Conservation (phyloP, 2,113 vertebrate species). For the Malurus alboscapulatus region DNA sequence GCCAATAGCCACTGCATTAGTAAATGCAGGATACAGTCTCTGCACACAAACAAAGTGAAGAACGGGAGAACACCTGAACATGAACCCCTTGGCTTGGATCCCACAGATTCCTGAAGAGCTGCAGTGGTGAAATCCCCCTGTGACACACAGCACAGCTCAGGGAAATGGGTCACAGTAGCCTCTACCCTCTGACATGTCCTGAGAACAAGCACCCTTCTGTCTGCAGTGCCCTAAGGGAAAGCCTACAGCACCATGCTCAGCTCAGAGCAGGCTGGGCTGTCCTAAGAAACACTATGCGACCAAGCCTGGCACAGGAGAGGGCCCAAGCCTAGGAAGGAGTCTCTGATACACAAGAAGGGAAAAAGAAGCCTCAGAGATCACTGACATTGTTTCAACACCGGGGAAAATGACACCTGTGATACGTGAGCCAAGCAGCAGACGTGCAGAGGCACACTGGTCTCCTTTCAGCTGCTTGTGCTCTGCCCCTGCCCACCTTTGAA, state of each 20-base stretch:
- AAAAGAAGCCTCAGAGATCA: neutral
- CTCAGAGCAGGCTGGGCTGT: neutral
- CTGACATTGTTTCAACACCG: neutral
- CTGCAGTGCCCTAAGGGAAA: neutral
- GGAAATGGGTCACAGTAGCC: neutral
- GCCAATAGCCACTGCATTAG: neutral
- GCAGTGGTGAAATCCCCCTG: neutral
- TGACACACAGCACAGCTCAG: neutral
- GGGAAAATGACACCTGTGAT: neutral
- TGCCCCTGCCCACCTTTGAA: slow-evolving; percentile 83
- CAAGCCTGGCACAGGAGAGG: neutral
- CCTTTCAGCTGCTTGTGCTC: neutral
- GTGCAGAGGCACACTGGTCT: neutral
- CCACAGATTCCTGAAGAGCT: neutral
- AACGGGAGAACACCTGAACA: neutral
- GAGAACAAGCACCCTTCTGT: neutral
- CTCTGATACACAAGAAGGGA: neutral
- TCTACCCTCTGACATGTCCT: neutral
- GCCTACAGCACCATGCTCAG: neutral
- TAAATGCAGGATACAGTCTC: neutral
- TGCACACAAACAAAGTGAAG: neutral
- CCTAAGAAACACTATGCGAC: neutral
- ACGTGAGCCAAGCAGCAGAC: neutral
- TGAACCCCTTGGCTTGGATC: neutral
- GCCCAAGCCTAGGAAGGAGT: neutral